Base-by-base conservation (phyloP, 2,113 vertebrate genomes). In the Eolophus roseicapilla region DNA sequence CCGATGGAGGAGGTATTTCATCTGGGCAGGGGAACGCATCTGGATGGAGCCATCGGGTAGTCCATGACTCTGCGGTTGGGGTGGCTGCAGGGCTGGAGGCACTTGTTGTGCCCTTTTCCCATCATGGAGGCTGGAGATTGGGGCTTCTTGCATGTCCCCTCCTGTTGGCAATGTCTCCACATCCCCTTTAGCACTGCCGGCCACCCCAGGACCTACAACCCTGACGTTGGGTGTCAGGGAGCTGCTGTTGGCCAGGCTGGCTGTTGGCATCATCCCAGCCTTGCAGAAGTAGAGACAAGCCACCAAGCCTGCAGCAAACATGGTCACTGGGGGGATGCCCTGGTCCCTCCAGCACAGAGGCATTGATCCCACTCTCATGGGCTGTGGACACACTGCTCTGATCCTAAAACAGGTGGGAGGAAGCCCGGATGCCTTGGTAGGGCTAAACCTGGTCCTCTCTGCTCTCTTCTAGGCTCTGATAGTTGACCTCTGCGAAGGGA, bases 401-500 rank as follows among this genome's bases (percentile, higher is more conserved):
- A 46, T n/a, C 12, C 21, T 57, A 25, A 14, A 81, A 18, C 0
- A 9, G 55, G 50, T 39, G 81, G 55, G 23, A 75, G 31, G 81
- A 81, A 28, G 50, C 17, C 29, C 2, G 21, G 24, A 4, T 62
- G 73, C 31, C 31, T 57, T 7, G 29, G 49, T 8, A 27, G 19
- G 19, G 50, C 57, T 94, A 41, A 94, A n/a, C 5, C 27, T 43
- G 41, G 25, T 47, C 4, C 12, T 80, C 44, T 73, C 63, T 79
- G 24, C 76, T 96, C 82, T 71, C 63, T 95, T 95, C 44, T 94
- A 99, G 99, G 97, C 99, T 92, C 98, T 99, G 86, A 88, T 99
- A 65, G 99, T 99, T 41, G 98, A 99, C 94, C 96, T 99, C 59
- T 99, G 98, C 10, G 83, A 98, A 94, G 96, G 98, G 71, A 98